These are phyloP conservation scores for Entelurus aequoreus DNA, from an alignment of 2,113 vertebrate species.

Conservation along the genomic window DNA sequence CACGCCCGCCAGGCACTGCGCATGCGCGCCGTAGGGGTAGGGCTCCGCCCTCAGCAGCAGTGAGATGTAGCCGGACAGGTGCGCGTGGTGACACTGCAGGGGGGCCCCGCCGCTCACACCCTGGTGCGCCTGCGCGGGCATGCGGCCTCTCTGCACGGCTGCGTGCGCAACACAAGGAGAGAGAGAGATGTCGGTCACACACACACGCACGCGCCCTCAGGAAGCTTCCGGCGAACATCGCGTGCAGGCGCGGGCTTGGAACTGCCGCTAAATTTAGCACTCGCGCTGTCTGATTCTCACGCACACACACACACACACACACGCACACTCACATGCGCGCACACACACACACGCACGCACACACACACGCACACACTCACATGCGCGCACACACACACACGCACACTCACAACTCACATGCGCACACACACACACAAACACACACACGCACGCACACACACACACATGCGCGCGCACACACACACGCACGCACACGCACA, in stretches of 20 bases:
- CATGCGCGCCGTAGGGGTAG: slow-evolving; percentile 90
- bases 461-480: no score
- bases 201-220: no score
- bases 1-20: slow-evolving; percentile 90
- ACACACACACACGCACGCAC: neutral
- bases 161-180: slow-evolving; percentile 28
- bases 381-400: no score
- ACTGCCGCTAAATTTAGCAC: slow-evolving; percentile 5
- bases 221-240: neutral
- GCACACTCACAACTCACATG: no score
- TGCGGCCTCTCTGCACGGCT: slow-evolving; percentile 94
- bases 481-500: no score
- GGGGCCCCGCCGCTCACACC: slow-evolving; percentile 91
- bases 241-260: neutral
- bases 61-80: slow-evolving; percentile 96
- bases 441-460: no score
- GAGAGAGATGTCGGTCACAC: neutral
- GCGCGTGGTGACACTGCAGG: slow-evolving; percentile 87
- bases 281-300: slow-evolving; percentile 3
- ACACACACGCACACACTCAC: neutral
- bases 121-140: slow-evolving; percentile 89
- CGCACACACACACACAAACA: no score
- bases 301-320: neutral
- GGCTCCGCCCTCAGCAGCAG: slow-evolving; percentile 94
- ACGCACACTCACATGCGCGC: slow-evolving; percentile 6